Conservation (phyloP, 2,888 invertebrate genomes). For the Acrocera orbiculus region DNA sequence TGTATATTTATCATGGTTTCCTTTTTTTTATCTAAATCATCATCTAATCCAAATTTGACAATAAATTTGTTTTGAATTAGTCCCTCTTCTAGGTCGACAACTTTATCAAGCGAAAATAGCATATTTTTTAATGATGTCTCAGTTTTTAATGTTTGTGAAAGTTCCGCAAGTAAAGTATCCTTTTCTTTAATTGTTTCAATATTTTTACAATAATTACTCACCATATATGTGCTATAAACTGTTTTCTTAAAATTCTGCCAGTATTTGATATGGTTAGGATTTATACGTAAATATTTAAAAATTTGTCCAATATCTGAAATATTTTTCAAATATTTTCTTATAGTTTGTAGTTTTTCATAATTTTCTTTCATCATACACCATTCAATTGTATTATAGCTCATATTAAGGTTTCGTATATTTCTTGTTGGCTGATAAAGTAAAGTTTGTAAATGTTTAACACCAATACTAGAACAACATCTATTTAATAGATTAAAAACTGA, state of each 20-base stretch:
- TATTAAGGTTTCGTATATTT: constrained; percentile 7
- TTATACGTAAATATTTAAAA: constrained; percentile 8
- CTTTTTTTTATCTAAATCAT: constrained; percentile 11
- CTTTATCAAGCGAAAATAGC: constrained; percentile 10
- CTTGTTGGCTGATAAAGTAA: constrained; percentile 12
- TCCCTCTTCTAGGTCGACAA: constrained; percentile 12
- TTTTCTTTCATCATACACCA: constrained; percentile 8
- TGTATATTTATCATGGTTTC: constrained; percentile 4
- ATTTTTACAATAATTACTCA: constrained; percentile 8
- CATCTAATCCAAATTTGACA: constrained; percentile 11
- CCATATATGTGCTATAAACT: constrained; percentile 8
- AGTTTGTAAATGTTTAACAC: constrained; percentile 9
- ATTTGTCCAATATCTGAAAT: constrained; percentile 8
- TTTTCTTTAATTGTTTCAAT: constrained; percentile 1
- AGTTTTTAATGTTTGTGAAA: constrained; percentile 5
- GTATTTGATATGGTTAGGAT: constrained; percentile 8
- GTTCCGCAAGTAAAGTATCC: not conserved
- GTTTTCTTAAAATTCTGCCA: constrained; percentile 12
- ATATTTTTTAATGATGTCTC: constrained; percentile 8
- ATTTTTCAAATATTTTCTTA: constrained; percentile 9
- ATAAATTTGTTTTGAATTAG: constrained; percentile 9
- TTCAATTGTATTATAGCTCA: constrained; percentile 11
- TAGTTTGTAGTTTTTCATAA: constrained; percentile 2
- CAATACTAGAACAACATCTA: constrained; percentile 12
- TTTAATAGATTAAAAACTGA: constrained; percentile 12